phyloP scores from a whole-genome alignment of 2,797 vertebrate species.

The Eulemur rubriventer region DNA sequence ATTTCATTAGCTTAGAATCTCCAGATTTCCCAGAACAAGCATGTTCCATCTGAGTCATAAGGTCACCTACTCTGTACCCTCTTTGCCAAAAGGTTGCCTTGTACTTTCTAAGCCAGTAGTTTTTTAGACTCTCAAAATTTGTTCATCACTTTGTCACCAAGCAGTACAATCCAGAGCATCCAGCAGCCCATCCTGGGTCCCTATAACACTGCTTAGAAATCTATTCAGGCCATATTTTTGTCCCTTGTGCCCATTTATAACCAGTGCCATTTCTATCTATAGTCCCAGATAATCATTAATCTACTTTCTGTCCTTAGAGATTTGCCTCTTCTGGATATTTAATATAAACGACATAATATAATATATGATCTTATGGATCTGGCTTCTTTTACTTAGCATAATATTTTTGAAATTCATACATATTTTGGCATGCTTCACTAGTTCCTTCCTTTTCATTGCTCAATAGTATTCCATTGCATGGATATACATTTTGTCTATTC shows the following conservation, averaged over 20 bases:
- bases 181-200: background rate
- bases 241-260: background rate
- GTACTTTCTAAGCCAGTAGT: background rate
- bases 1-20: constrained; percentile 25
- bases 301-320: background rate
- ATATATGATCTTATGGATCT: background rate
- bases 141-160: background rate
- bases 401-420: background rate
- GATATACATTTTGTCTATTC: background rate
- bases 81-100: constrained; percentile 26
- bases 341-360: background rate
- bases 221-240: background rate
- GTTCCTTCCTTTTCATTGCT: background rate
- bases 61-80: background rate
- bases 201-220: background rate
- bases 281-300: background rate
- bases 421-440: background rate
- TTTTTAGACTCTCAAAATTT: constrained; percentile 1
- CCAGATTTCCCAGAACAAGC: background rate
- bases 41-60: background rate
- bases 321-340: constrained; percentile 2
- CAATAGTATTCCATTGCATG: background rate
- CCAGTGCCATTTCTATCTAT: background rate
- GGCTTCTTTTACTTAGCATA: background rate
- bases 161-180: background rate